A percentile compares a stretch with the other conserved stretches of the same genome.
Conservation (phyloP, 2,888 invertebrate species). For the Ferdinandea cuprea region DNA sequence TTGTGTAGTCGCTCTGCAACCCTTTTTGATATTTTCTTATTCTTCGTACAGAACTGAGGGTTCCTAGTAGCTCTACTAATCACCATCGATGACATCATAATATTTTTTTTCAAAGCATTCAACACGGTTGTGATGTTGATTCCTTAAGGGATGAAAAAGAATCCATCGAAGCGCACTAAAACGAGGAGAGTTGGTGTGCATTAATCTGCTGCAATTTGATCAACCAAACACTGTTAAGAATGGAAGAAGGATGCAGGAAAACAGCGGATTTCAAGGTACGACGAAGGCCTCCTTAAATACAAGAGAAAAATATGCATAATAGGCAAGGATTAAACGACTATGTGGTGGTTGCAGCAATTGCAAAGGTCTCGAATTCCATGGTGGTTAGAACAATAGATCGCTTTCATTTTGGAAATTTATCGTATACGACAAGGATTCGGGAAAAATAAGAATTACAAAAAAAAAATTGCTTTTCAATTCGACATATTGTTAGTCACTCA, state of each 20-base stretch:
- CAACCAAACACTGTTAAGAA: constrained; percentile 28
- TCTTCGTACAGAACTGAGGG: constrained; percentile 12
- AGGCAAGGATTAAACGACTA: constrained; percentile 26
- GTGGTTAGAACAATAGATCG: constrained; percentile 37
- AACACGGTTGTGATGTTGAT: constrained; percentile 1
- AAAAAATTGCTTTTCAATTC: too few relatives aligned
- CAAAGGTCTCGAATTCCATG: constrained; percentile 17
- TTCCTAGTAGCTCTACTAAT: constrained; percentile 46
- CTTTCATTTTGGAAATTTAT: background rate
- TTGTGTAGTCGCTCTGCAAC: constrained; percentile 12
- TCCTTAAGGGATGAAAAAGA: constrained; percentile 33
- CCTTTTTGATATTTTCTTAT: constrained; percentile 23
- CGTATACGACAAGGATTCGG: background rate
- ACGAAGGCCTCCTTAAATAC: background rate
- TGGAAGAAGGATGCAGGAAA: background rate
- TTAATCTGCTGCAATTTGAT: constrained; percentile 38
- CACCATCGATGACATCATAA: constrained; percentile 67
- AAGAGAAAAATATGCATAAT: constrained; percentile 12
- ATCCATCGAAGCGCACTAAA: constrained; percentile 43
- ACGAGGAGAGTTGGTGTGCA: background rate
- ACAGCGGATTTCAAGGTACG: constrained; percentile 26
- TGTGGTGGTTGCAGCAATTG: background rate
- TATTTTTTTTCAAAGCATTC: constrained; percentile 42
- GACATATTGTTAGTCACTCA: constrained; percentile 45
- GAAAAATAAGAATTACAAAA: too few relatives aligned